These are phyloP conservation scores for Fragum whitleyi DNA, from an alignment of 2,888 invertebrate genomes.

Conservation along the genomic window DNA sequence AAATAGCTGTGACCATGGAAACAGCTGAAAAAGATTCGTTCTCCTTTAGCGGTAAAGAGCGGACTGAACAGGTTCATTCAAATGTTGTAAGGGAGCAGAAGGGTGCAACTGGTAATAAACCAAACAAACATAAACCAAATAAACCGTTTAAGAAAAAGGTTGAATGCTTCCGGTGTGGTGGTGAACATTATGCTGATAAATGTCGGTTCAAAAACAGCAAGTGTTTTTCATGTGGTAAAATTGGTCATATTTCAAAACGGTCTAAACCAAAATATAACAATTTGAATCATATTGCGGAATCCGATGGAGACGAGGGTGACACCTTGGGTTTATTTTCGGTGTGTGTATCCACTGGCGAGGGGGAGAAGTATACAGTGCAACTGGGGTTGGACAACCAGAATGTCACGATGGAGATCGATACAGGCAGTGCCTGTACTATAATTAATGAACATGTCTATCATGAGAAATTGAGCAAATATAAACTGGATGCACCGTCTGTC, in stretches of 20 bases:
- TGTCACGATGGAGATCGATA: slow-evolving; percentile 13
- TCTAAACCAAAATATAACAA: slow-evolving; percentile 1
- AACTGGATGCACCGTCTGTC: not conserved
- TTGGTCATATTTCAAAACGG: slow-evolving; percentile 27
- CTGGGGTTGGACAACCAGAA: not conserved
- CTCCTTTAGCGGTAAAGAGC: slow-evolving; percentile 6
- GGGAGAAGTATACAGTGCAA: not conserved
- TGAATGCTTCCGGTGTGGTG: slow-evolving; percentile 31
- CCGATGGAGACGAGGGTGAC: not conserved
- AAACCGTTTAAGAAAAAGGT: not conserved
- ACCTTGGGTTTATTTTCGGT: not conserved
- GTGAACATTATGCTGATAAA: slow-evolving; percentile 19
- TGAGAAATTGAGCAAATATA: not conserved
- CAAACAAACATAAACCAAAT: not conserved
- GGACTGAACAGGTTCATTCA: not conserved
- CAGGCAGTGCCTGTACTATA: slow-evolving; percentile 25
- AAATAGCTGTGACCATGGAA: slow-evolving; percentile 22
- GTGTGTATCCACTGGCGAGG: not conserved
- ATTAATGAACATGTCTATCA: slow-evolving; percentile 24
- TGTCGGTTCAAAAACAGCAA: slow-evolving; percentile 31
- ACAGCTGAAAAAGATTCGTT: slow-evolving; percentile 19
- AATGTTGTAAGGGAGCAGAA: not conserved
- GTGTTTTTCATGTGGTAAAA: slow-evolving; percentile 34
- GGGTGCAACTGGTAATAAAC: not conserved
- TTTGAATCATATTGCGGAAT: not conserved